phyloP scores from a whole-genome alignment of 2,888 invertebrate genomes.

The Cheilosia urbana region DNA sequence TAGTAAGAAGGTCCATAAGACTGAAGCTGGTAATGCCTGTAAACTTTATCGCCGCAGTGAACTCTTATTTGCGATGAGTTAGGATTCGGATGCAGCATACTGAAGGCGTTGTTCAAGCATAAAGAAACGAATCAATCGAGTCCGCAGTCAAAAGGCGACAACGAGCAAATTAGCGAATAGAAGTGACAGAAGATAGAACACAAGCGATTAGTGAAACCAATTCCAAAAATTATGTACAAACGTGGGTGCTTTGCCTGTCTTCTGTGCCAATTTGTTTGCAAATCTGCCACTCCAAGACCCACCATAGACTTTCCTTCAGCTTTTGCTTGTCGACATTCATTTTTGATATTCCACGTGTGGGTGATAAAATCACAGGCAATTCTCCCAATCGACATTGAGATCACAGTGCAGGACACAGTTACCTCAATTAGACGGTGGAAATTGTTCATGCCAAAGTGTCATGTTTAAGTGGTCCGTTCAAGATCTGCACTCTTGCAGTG shows the following conservation, averaged over 20 bases:
- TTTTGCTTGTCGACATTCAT: conserved; percentile 40
- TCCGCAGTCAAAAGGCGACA: too few species aligned
- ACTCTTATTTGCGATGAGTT: too few species aligned
- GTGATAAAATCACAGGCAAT: conserved; percentile 51
- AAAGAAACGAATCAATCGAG: too few species aligned
- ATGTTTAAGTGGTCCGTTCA: conserved; percentile 65
- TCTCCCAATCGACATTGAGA: conserved; percentile 33
- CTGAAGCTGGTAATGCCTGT: background rate
- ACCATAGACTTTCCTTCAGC: conserved; percentile 33
- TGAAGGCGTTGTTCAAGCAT: too few species aligned
- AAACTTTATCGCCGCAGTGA: too few species aligned
- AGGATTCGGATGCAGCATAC: too few species aligned
- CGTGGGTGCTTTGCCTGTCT: too few species aligned
- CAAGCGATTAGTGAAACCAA: too few species aligned
- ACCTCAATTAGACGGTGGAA: conserved; percentile 68
- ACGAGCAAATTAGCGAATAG: too few species aligned
- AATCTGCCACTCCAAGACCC: background rate
- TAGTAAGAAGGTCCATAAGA: background rate
- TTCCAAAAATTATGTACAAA: too few species aligned
- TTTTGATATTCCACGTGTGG: conserved; percentile 31
- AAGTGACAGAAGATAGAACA: too few species aligned
- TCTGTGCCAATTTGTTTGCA: background rate
- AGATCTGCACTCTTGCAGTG: conserved; percentile 33
- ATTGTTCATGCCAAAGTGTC: conserved; percentile 69
- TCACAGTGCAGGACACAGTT: conserved; percentile 41